Base-by-base conservation (phyloP, 2,113 vertebrate species). In the Dascyllus trimaculatus region DNA sequence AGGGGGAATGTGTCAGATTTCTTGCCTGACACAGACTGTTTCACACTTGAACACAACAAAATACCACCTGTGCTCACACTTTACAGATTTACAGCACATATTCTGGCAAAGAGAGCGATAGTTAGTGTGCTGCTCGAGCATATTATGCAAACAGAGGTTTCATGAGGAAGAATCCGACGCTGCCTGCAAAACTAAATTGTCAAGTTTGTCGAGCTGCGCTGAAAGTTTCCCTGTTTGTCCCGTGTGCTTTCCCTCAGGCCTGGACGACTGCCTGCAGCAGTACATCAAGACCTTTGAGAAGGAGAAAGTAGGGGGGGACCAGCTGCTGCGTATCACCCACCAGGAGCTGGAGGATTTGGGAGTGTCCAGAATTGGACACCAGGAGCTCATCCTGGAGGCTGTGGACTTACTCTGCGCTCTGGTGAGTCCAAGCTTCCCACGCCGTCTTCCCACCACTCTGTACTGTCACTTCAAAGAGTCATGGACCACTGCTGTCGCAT, bases 201-300 rank as follows among this genome's bases (percentile, higher is more conserved):
- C 38, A 49, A 21, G 52, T 40, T n/a, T 64, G 48, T 49, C 1
- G 24, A 26, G 45, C 45, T 64, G 21, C 18, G 18, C 53, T 80
- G 26, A 83, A 82, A 60, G 59, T 78, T 64, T 68, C 58, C 53
- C 32, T 75, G 60, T 85, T n/a, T 17, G 0, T 72, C 7, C 61
- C 69, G 21, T 81, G 60, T 82, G 66, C 19, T 60, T n/a, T 82
- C 65, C 52, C 76, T 14, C 85, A 95, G 95, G 95, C 56, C 84
- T 95, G 89, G 95, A 95, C 24, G 95, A 95, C 86, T 95, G 95
- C 90, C 92, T 95, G 79, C 95, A 93, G 90, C 95, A 95, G 91
- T 95, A 95, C 89, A 95, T 94, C 85, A 94, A 94, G 80, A 95
- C 92, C 58, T 95, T 95, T 58, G 95, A 95, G 86, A 93, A 91